These are phyloP conservation scores for Centruroides sculpturatus DNA, from an alignment of 1,140 invertebrate genomes.

Conservation along the genomic window DNA sequence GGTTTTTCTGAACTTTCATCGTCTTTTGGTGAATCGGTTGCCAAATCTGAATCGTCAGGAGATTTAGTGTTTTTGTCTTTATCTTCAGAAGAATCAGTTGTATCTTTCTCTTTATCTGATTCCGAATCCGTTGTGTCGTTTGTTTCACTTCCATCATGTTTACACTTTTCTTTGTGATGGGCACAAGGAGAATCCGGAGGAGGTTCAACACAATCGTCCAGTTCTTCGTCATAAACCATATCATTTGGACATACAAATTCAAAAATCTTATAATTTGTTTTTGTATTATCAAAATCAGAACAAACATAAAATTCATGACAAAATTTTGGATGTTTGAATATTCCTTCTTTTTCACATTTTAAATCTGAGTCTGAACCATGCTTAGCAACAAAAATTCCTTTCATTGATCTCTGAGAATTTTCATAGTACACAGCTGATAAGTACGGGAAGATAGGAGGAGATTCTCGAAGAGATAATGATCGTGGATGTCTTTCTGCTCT, in stretches of 20 bases:
- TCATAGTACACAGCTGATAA: too few species aligned
- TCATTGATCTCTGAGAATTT: too few species aligned
- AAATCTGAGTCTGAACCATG: too few species aligned
- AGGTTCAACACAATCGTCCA: conserved; percentile 17
- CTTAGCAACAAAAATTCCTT: too few species aligned
- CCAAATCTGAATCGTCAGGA: neutral
- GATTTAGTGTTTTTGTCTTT: neutral
- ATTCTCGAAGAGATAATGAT: too few species aligned
- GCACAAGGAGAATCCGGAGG: conserved; percentile 9
- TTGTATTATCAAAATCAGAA: conserved; percentile 42
- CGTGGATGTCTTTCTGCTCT: too few species aligned
- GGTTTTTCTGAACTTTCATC: too few species aligned
- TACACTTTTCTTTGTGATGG: conserved; percentile 15
- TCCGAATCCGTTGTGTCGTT: neutral
- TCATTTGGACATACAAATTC: conserved; percentile 46
- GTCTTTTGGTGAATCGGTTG: too few species aligned
- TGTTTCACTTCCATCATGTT: neutral
- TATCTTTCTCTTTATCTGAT: neutral
- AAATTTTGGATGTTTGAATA: conserved; percentile 42
- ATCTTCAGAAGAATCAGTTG: neutral
- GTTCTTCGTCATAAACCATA: conserved; percentile 26
- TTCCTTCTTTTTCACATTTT: conserved; percentile 32
- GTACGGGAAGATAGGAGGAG: too few species aligned
- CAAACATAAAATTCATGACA: conserved; percentile 39
- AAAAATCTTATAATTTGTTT: conserved; percentile 44